Percentiles rank a stretch among this genome's conserved stretches.
Evolutionary conservation across 1,140 invertebrate genomes (phyloP).

Genomic region (Frieseomelitta varia): DNA sequence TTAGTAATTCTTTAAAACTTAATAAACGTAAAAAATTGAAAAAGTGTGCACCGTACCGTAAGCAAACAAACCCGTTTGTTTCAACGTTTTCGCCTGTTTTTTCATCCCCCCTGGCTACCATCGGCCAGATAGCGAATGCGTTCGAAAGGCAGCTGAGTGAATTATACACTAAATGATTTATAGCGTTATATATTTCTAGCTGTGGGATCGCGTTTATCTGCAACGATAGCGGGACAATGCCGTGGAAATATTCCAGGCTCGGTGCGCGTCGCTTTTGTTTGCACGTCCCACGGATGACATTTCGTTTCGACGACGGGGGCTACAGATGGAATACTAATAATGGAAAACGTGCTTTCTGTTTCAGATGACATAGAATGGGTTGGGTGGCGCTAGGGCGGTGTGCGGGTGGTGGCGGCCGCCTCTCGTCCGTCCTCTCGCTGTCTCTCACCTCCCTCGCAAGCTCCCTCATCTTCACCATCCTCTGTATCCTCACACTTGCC

Average conservation of each 20-base stretch:
- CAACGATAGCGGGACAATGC: not conserved
- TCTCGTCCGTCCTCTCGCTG: conserved; percentile 81
- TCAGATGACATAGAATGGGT: conserved; percentile 83
- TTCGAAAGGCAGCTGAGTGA: not conserved
- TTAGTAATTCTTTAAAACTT: no score
- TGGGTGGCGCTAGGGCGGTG: conserved; percentile 81
- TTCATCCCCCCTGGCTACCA: no score
- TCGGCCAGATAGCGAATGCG: no score
- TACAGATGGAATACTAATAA: conserved; percentile 16
- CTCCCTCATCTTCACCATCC: conserved; percentile 76
- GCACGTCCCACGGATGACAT: not conserved
- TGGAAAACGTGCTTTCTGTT: conserved; percentile 71
- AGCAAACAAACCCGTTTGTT: no score
- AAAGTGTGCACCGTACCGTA: no score
- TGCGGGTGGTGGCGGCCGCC: conserved; percentile 80
- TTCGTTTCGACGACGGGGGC: not conserved
- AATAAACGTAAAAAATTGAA: no score
- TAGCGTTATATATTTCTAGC: not conserved
- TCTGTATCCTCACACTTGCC: conserved; percentile 77
- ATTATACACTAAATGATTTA: not conserved
- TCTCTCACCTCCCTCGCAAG: conserved; percentile 80
- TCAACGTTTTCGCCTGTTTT: no score
- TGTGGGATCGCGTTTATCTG: not conserved
- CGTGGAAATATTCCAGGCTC: not conserved
- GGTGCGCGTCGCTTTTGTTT: conserved; percentile 2